Evolutionary conservation across 2,888 invertebrate species (phyloP), one percentile per base, ranked within the genome.

Genomic region (Dolomedes plantarius): DNA sequence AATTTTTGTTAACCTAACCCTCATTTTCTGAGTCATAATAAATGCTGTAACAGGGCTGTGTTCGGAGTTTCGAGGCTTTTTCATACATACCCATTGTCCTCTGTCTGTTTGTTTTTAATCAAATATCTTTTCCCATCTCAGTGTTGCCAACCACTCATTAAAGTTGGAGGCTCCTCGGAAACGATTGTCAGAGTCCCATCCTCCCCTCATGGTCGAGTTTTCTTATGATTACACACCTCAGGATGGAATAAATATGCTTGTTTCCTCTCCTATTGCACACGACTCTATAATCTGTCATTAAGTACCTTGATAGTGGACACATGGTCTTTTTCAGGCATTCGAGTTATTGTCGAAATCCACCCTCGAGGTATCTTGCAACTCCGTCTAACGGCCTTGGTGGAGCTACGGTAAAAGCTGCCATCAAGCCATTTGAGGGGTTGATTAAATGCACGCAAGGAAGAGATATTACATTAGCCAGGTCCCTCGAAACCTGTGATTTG

Each of bases 251-350:
- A 68, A 29, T 71, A 71, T 72, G 32, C 28, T 9, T 31, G 32
- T n/a, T 75, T 71, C 71, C 71, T 69, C 3, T 19, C 29, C 46
- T 69, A 69, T 50, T 71, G 27, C 31, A 64, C 13, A 64, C 39
- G 31, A 78, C 41, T 39, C 41, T 29, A 78, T 62, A 64, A 27
- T 62, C 28, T 27, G 77, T 78, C 64, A 78, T 78, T 78, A 71
- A 29, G 13, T 32, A 3, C 6, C 13, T 11, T 36, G 32, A 36
- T 5, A 39, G 19, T 41, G 64, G 27, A 56, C 69, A 31, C 41
- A 31, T 28, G 71, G 68, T 56, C 50, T 36, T 62, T 23, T 69
- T 28, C 27, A 13, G 29, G 29, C 31, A 56, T 50, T 28, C 27
- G 13, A 29, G 19, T 32, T 28, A 64, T 78, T 78, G 46, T 71